phyloP scores from a whole-genome alignment of 1,140 invertebrate genomes.

The Papilio glaucus region DNA sequence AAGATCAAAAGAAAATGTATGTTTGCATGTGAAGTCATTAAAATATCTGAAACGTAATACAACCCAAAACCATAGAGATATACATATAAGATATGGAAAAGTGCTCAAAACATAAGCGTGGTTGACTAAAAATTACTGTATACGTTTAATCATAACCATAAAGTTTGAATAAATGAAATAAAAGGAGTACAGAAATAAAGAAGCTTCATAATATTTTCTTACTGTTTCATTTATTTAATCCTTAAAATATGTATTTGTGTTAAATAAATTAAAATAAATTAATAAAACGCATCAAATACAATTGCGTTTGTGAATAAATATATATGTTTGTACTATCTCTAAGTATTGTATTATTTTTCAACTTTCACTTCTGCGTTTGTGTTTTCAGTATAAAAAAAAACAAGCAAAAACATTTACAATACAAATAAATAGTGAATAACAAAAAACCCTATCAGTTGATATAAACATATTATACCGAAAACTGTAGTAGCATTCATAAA shows the following conservation, averaged over 20 bases:
- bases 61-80: no score
- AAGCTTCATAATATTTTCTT: not conserved
- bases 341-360: not conserved
- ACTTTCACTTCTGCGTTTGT: not conserved
- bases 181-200: not conserved
- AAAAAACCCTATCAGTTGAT: not conserved
- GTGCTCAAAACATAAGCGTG: no score
- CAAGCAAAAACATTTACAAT: not conserved
- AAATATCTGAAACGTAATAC: no score
- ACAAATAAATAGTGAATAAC: not conserved
- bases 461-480: not conserved
- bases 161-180: not conserved
- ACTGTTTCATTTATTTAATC: not conserved
- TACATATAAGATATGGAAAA: no score
- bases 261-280: constrained; percentile 12
- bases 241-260: not conserved
- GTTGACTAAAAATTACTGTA: no score
- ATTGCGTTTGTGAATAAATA: no score
- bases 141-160: no score
- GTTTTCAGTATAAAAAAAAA: not conserved
- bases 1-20: no score
- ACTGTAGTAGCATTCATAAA: not conserved
- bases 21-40: no score
- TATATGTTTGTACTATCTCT: no score
- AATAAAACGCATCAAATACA: not conserved